Base-by-base conservation (phyloP, 2,888 invertebrate genomes). In the Metellina segmentata region DNA sequence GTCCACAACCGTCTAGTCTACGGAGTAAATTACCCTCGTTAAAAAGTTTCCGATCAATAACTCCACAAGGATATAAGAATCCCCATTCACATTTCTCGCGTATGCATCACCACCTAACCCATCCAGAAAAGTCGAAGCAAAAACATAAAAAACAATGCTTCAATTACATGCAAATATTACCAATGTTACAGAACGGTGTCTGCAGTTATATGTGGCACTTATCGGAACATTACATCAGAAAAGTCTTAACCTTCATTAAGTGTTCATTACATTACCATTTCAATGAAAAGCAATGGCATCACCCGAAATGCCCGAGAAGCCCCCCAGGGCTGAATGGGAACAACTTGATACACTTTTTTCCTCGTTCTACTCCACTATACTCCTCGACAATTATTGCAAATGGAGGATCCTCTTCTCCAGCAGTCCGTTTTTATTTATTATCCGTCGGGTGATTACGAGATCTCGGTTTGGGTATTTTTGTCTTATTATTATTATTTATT, bases 331-430 rank as follows among this genome's bases (percentile, higher is more conserved):
- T 51, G 9, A 16, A 19, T 13, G 53, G 53, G 75, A 53, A 83
- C 72, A 51, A 83, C 82, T 83, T 83, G 82, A 83, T 83, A 72
- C 82, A 71, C 13, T 83, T 83, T 71, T 83, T 71, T 48, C 71
- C 49, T 49, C 69, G 53, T 48, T n/a, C 16, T 16, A 7, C 19
- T 19, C 74, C 20, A 13, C 20, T 19, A 11, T n/a, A 49, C 20
- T 72, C 20, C 61, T 72, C 79, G 79, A 71, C 72, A 72, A 83
- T 51, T 52, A 71, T 71, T 81, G 6, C 53, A 61, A 53, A n/a
- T 52, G 72, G 72, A 71, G 11, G 51, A n/a, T 34, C 19, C 49
- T 49, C 51, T 70, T 20, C 51, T 6, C 34, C 0, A 19, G 9
- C 69, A 34, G 61, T 81, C 34, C 81, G 7, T 69, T 75, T 48